A percentile compares a stretch with the other conserved stretches of the same genome.
phyloP scores from a whole-genome alignment of 2,888 invertebrate genomes.

The Esperia sulphurella region DNA sequence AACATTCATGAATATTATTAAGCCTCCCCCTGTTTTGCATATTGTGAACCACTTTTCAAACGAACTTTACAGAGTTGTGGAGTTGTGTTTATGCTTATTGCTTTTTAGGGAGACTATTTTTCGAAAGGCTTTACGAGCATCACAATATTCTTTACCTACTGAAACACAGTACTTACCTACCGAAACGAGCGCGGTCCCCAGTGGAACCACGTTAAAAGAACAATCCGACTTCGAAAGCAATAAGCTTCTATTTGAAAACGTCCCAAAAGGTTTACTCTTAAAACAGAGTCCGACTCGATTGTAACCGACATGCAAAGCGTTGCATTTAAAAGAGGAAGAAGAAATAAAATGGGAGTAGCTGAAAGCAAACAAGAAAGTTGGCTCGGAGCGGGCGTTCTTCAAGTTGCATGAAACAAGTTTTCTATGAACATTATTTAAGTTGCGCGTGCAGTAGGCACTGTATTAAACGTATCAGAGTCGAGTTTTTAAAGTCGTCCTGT shows the following conservation, averaged over 20 bases:
- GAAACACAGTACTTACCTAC: constrained; percentile 20
- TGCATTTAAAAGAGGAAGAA: constrained; percentile 54
- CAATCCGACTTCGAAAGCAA: constrained; percentile 52
- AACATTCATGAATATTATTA: constrained; percentile 76
- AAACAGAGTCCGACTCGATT: constrained; percentile 52
- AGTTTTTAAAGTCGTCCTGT: constrained; percentile 60
- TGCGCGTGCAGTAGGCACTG: constrained; percentile 56
- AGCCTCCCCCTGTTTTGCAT: constrained; percentile 66
- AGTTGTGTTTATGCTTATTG: constrained; percentile 60
- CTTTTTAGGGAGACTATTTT: constrained; percentile 49
- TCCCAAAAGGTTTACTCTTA: constrained; percentile 61
- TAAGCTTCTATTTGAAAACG: constrained; percentile 57
- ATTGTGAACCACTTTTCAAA: constrained; percentile 48
- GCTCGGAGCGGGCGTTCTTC: constrained; percentile 43
- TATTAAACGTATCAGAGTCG: constrained; percentile 62
- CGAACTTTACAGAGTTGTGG: constrained; percentile 52
- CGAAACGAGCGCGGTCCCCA: constrained; percentile 26
- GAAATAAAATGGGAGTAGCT: constrained; percentile 53
- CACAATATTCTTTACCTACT: constrained; percentile 40
- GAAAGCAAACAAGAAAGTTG: constrained; percentile 63
- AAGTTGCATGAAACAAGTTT: constrained; percentile 60
- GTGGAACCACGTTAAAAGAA: constrained; percentile 45
- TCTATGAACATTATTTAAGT: constrained; percentile 69
- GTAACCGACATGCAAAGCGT: constrained; percentile 64
- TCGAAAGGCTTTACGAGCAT: constrained; percentile 31